Base-by-base conservation (phyloP, 2,113 vertebrate species). In the Regulus satrapa region DNA sequence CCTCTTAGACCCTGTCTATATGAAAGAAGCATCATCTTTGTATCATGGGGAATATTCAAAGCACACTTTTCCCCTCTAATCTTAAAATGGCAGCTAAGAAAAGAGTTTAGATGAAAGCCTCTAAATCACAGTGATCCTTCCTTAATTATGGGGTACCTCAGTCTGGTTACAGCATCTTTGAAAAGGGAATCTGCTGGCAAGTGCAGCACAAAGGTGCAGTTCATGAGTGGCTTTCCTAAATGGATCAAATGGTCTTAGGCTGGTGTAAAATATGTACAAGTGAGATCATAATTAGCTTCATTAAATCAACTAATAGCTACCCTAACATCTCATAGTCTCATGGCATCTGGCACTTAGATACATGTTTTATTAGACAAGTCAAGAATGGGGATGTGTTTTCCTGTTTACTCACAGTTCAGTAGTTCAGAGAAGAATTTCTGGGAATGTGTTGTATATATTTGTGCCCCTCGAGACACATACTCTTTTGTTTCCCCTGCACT, bases 331-430 rank as follows among this genome's bases (percentile, higher is more conserved):
- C 82, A 66, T 24, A 62, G 38, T 46, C 26, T 48, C 46, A 23
- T 89, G 93, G 51, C 94, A 89, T 82, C 67, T 93, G 71, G 59
- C 62, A 85, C 67, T 88, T 76, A 73, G 77, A 61, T 62, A 54
- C 49, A 66, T 91, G 41, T 89, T 95, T 95, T 89, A 95, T 87
- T 91, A 82, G 62, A 12, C 34, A 88, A 96, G 66, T 88, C 93
- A 79, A 88, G 48, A 58, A 62, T 73, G 43, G 66, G 58, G 54
- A 41, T 85, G 26, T 73, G 28, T 93, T 94, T 94, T 34, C 74
- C 72, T 95, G 86, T 97, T 96, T 95, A 92, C 86, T 95, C 89
- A 91, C 54, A 88, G 93, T 79, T 95, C 84, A 88, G 54, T 31
- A 92, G 87, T 85, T 94, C 95, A 96, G 91, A 94, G 63, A 59